These are phyloP conservation scores for Calyptommatus sinebrachiatus DNA, from an alignment of 2,113 vertebrate genomes.

Conservation along the genomic window DNA sequence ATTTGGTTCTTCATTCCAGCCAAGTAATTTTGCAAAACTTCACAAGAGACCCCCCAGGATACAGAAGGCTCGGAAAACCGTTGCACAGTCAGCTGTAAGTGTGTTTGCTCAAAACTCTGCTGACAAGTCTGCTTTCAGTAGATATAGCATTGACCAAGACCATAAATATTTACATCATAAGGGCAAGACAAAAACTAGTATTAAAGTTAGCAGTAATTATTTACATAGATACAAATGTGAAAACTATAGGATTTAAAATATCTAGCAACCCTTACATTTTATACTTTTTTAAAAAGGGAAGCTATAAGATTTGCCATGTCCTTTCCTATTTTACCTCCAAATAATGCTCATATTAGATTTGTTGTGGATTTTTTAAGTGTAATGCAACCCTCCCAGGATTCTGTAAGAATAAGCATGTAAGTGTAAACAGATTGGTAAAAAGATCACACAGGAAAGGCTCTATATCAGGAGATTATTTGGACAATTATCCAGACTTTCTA, in stretches of 20 bases:
- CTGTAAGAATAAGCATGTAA: conserved; percentile 74
- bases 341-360: conserved; percentile 76
- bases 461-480: conserved; percentile 76
- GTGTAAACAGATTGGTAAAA: conserved; percentile 70
- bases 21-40: conserved; percentile 78
- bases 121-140: conserved; percentile 74
- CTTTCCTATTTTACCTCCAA: conserved; percentile 72
- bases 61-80: conserved; percentile 82
- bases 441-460: conserved; percentile 73
- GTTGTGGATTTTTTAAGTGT: conserved; percentile 70
- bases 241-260: conserved; percentile 74
- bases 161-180: conserved; percentile 76
- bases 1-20: conserved; percentile 71
- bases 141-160: conserved; percentile 80
- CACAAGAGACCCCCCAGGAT: conserved; percentile 82
- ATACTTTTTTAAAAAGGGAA: conserved; percentile 74
- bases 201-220: conserved; percentile 77
- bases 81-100: conserved; percentile 74
- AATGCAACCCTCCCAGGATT: conserved; percentile 64
- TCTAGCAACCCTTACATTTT: conserved; percentile 75
- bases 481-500: conserved; percentile 82
- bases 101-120: conserved; percentile 72
- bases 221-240: conserved; percentile 75
- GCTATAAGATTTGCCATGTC: conserved; percentile 70
- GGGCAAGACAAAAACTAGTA: conserved; percentile 78